Percentiles rank a stretch among this genome's conserved stretches.
Conservation (phyloP, 2,797 vertebrate species). For the Hoplostethus mediterraneus region DNA sequence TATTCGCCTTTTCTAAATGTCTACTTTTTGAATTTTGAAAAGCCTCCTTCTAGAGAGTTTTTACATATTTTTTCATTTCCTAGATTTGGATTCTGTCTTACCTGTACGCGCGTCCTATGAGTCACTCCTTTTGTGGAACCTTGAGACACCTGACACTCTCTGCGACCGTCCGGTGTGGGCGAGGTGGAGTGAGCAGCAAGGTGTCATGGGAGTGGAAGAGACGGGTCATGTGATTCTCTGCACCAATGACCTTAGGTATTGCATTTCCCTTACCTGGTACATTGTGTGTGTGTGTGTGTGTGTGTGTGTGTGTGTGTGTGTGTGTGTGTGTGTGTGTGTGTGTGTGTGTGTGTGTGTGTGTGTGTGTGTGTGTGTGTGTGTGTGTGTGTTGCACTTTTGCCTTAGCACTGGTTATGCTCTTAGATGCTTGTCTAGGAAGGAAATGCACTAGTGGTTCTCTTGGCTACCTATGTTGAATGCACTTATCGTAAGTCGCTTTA, state of each 20-base stretch:
- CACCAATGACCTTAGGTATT: conserved; percentile 68
- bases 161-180: conserved; percentile 46
- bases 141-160: conserved; percentile 77
- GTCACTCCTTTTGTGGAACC: conserved; percentile 46
- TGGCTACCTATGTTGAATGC: no score
- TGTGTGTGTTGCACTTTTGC: no score
- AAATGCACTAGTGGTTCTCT: no score
- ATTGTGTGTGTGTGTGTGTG: not conserved
- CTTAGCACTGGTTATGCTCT: no score
- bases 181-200: conserved; percentile 59
- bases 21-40: not conserved
- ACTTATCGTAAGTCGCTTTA: no score
- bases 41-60: not conserved
- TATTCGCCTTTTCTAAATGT: not conserved
- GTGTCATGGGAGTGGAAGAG: conserved; percentile 64
- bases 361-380: not conserved
- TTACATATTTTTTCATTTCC: not conserved
- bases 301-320: not conserved
- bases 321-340: not conserved
- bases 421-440: no score
- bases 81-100: conserved; percentile 54
- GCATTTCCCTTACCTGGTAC: conserved; percentile 65
- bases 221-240: conserved; percentile 66
- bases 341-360: not conserved
- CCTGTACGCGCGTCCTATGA: conserved; percentile 73